Evolutionary conservation across 2,888 invertebrate species (phyloP).

Genomic region (Unio delphinus): DNA sequence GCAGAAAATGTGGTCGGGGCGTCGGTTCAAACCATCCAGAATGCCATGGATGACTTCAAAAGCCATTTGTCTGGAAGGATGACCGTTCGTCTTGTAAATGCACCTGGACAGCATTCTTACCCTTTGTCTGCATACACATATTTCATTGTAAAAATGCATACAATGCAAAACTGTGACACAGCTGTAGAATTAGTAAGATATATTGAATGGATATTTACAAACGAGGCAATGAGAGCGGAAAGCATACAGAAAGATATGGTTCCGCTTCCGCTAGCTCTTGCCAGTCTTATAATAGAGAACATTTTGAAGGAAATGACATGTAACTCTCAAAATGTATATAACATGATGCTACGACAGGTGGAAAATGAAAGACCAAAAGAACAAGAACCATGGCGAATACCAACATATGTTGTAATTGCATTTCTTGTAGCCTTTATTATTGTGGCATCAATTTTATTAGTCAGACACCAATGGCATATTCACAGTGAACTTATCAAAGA

Average conservation of each 20-base stretch:
- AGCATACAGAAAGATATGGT: conserved; percentile 43
- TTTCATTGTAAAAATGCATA: conserved; percentile 48
- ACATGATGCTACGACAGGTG: conserved; percentile 41
- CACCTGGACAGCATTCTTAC: conserved; percentile 33
- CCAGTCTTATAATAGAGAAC: conserved; percentile 19
- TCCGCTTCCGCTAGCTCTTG: conserved; percentile 41
- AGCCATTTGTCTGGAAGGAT: conserved; percentile 4
- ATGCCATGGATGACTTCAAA: conserved; percentile 45
- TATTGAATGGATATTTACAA: conserved; percentile 54
- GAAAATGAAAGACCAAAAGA: conserved; percentile 27
- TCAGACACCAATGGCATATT: conserved; percentile 44
- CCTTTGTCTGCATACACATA: conserved; percentile 65
- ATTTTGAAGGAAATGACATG: conserved; percentile 54
- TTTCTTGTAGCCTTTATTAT: conserved; percentile 37
- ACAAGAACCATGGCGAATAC: conserved; percentile 44
- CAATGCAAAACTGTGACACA: conserved; percentile 44
- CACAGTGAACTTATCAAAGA: conserved; percentile 50
- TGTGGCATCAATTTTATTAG: conserved; percentile 25
- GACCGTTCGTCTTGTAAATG: conserved; percentile 37
- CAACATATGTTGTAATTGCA: conserved; percentile 30
- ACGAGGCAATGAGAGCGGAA: conserved; percentile 22
- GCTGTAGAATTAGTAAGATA: conserved; percentile 62
- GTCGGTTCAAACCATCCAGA: conserved; percentile 35
- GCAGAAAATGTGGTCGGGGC: conserved; percentile 40
- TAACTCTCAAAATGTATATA: conserved; percentile 40